A percentile compares a stretch with the other conserved stretches of the same genome.
phyloP scores from a whole-genome alignment of 2,797 vertebrate species.

The Cygnus olor region DNA sequence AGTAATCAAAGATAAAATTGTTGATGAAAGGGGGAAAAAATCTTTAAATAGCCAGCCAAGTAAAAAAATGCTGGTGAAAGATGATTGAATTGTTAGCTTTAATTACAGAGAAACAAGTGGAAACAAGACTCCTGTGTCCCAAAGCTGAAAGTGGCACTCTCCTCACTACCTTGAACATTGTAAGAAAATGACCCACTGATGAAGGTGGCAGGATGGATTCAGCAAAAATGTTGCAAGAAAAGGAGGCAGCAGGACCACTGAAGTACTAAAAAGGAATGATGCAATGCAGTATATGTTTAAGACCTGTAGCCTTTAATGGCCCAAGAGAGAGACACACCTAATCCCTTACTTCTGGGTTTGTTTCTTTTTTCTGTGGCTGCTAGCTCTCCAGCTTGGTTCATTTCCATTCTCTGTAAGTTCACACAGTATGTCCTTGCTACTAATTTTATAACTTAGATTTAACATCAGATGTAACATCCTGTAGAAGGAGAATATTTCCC shows the following conservation, averaged over 20 bases:
- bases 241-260: neutral
- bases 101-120: neutral
- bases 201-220: neutral
- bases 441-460: neutral
- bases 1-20: neutral
- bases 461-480: neutral
- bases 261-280: neutral
- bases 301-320: neutral
- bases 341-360: neutral
- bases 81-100: neutral
- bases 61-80: neutral
- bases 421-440: neutral
- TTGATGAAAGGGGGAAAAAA: neutral
- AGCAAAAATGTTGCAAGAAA: neutral
- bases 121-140: neutral
- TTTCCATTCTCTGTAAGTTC: neutral
- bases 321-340: neutral
- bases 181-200: neutral
- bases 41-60: neutral
- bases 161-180: neutral
- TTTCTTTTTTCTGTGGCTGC: neutral
- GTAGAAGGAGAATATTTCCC: neutral
- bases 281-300: neutral
- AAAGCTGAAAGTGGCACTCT: fast-evolving
- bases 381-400: neutral